phyloP scores from a whole-genome alignment of 2,797 vertebrate genomes.

The Macrochelys suwanniensis region DNA sequence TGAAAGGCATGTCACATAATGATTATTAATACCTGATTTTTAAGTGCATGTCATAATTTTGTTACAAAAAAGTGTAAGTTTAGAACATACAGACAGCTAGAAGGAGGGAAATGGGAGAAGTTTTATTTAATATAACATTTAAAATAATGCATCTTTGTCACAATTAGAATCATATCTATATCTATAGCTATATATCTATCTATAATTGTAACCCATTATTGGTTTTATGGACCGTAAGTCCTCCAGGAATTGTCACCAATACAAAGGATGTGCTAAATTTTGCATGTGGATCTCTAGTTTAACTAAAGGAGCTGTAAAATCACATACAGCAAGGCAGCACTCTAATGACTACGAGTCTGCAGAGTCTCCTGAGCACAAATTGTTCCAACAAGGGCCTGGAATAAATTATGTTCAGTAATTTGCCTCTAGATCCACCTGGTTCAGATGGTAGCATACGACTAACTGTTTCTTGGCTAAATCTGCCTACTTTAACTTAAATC shows the following conservation, averaged over 20 bases:
- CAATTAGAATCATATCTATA: neutral
- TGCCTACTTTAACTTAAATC: conserved; percentile 67
- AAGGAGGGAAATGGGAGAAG: neutral
- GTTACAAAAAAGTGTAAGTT: neutral
- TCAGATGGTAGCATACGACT: conserved; percentile 67
- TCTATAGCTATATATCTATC: no score
- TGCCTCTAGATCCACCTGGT: conserved; percentile 71
- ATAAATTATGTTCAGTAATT: conserved; percentile 67
- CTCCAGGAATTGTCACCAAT: neutral
- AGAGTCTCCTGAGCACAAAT: conserved; percentile 55
- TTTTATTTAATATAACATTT: neutral
- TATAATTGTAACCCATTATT: neutral
- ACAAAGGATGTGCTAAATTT: neutral
- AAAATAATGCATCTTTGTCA: neutral
- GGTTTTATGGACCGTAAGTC: neutral
- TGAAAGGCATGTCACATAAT: neutral
- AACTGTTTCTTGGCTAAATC: conserved; percentile 71
- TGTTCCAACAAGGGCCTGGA: conserved; percentile 63
- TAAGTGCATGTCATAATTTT: neutral
- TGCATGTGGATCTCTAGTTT: neutral
- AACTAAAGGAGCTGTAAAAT: conserved; percentile 51
- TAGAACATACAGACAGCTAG: neutral
- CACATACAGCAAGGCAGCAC: neutral
- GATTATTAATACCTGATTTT: neutral
- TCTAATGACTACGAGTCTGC: conserved; percentile 22